phyloP scores from a whole-genome alignment of 2,113 vertebrate species.

The Neodontobutis hainanensis region DNA sequence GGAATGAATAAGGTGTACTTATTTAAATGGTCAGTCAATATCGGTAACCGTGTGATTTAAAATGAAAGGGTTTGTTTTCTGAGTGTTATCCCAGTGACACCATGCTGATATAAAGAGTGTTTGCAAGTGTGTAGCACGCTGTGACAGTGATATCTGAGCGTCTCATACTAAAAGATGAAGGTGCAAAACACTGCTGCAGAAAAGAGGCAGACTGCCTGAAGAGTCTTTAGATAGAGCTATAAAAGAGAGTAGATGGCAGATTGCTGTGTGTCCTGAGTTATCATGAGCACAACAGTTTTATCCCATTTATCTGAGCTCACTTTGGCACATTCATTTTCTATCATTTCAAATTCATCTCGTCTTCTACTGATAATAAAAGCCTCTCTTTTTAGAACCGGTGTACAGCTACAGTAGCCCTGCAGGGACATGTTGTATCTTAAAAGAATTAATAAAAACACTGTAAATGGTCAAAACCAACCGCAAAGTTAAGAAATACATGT shows the following conservation, averaged over 20 bases:
- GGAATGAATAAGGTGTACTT: no score
- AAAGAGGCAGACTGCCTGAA: constrained; percentile 13
- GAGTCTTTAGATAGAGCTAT: constrained; percentile 22
- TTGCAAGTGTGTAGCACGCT: constrained; percentile 1
- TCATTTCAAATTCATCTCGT: no score
- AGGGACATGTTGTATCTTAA: no score
- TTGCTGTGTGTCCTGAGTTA: constrained; percentile 43
- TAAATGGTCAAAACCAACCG: no score
- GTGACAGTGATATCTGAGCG: not conserved
- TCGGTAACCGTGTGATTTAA: no score
- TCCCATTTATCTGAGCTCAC: constrained; percentile 39
- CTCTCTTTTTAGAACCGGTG: no score
- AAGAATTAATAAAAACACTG: no score
- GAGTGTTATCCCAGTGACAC: not conserved
- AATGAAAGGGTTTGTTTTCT: no score
- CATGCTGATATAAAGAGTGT: not conserved
- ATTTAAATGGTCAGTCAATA: no score
- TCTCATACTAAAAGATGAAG: not conserved
- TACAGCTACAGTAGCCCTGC: no score
- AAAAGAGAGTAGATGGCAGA: constrained; percentile 44
- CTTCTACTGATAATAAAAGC: no score
- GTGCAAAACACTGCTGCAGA: constrained; percentile 12
- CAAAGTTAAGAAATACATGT: no score
- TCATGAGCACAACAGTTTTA: constrained; percentile 23
- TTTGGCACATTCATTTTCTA: not conserved